These are phyloP conservation scores for Euwallacea fornicatus DNA, from an alignment of 1,140 invertebrate genomes.

Conservation along the genomic window DNA sequence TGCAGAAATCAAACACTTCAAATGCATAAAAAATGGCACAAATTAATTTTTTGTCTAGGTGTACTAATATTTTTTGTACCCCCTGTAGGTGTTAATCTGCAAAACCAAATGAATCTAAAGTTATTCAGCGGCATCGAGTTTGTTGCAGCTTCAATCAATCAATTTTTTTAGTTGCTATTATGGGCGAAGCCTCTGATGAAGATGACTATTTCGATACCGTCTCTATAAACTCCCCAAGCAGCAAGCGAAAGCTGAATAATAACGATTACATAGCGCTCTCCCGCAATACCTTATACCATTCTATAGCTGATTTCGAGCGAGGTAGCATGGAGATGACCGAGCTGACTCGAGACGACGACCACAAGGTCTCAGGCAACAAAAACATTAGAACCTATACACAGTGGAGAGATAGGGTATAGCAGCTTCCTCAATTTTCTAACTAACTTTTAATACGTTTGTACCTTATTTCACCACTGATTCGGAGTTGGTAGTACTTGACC, in stretches of 20 bases:
- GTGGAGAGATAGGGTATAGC: conserved; percentile 55
- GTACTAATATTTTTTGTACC: too few relatives aligned
- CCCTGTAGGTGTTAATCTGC: too few relatives aligned
- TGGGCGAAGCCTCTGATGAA: conserved; percentile 42
- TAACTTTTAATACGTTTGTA: conserved; percentile 24
- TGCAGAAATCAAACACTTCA: too few relatives aligned
- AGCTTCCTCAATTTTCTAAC: neutral
- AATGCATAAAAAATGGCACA: too few relatives aligned
- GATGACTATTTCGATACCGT: conserved; percentile 52
- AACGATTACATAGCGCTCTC: conserved; percentile 50
- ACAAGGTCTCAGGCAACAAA: conserved; percentile 51
- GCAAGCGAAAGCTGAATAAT: conserved; percentile 40
- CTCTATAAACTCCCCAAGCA: conserved; percentile 46
- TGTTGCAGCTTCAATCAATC: too few relatives aligned
- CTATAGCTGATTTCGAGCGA: conserved; percentile 49
- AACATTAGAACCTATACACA: conserved; percentile 52
- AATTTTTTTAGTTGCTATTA: conserved; percentile 6
- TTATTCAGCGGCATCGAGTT: too few relatives aligned
- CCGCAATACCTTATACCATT: conserved; percentile 53
- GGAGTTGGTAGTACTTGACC: too few relatives aligned
- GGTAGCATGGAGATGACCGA: conserved; percentile 46
- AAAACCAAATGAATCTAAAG: too few relatives aligned
- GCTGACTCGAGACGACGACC: conserved; percentile 14
- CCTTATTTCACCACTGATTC: conserved; percentile 43
- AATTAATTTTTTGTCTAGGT: too few relatives aligned